Evolutionary conservation across 2,888 invertebrate species (phyloP), one percentile per base, ranked within the genome.

Genomic region (Ochropleura leucogaster): DNA sequence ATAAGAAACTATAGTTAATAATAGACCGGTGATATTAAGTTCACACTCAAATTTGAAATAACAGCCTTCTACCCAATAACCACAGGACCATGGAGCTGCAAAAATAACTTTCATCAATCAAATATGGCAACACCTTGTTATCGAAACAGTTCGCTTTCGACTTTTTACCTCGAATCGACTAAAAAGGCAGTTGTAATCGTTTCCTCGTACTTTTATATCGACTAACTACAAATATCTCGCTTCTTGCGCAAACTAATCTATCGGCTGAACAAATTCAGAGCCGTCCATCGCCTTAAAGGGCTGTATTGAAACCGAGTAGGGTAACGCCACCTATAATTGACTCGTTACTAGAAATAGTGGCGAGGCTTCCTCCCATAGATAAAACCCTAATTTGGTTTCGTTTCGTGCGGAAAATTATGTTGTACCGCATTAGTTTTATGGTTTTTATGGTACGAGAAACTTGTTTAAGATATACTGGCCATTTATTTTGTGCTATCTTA

Each of bases 271-370:
- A 89, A 89, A 89, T 90, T 88, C 86, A 85, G 85, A 85, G 85
- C 77, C 78, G 87, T 81, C 86, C 40, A 46, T 60, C 46, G 63
- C 89, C 89, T 79, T 90, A 88, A 77, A 83, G 79, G 87, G 90
- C 67, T 74, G 83, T 84, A 88, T 89, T 89, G 89, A 87, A 86
- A 82, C 88, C 88, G 84, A 85, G 88, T 89, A 89, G 91, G 90
- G 90, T 88, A 90, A 84, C 83, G 73, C 76, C 69, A 71, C 71
- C 85, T 76, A 89, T 94, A 94, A 94, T 94, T 93, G 94, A 94
- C 92, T 94, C 91, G 94, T 94, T 93, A 92, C 89, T 81, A 85
- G 87, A 78, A 81, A 79, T 83, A 74, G 68, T 77, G 70, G 72
- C 62, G 77, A 78, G 68, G 67, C 74, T 42, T 73, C 77, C 80